Evolutionary conservation across 2,113 vertebrate species (phyloP), one percentile per base, ranked within the genome.

Genomic region (Notarius quadriscutis): DNA sequence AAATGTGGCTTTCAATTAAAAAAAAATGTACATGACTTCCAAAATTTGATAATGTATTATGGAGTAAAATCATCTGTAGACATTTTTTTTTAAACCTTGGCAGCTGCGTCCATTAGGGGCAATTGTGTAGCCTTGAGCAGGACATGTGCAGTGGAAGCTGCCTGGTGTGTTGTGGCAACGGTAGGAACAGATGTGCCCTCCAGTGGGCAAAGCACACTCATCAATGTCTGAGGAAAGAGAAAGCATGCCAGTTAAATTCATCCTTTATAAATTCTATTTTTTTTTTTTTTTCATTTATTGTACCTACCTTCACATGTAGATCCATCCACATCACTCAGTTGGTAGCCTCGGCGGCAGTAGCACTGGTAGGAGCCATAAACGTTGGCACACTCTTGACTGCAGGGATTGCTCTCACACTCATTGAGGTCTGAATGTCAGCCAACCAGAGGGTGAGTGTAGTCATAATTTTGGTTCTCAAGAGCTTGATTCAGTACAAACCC

Each of bases 321-420:
- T 20, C 97, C 98, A 7, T 99, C 98, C 2, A 96, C 91, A n/a
- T 99, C 98, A 3, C 98, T 99, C 69, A 99, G 97, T 91, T 99
- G 97, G 93, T 97, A 99, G 4, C 98, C 98, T 0, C 97, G 96
- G 83, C 98, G 98, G 90, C 98, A 99, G 84, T 99, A 99, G 62
- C 98, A 99, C 94, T 99, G 98, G 92, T 98, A 99, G 77, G 98
- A 99, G 63, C 98, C 98, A 0, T 98, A 99, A 34, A 99, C 97
- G 0, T 99, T 99, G 90, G 97, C 97, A 4, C 98, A 99, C 89
- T 99, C 97, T 87, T 99, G 98, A 88, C 97, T 98, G 77, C 98
- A 99, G 0, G 97, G 98, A 88, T 89, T 97, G 91, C 90, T 96
- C 82, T 94, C 95, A 83, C 98, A 99, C 84, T 99, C 98, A 0